These are phyloP conservation scores for Chaenogobius annularis DNA, from an alignment of 2,113 vertebrate species.

Conservation along the genomic window DNA sequence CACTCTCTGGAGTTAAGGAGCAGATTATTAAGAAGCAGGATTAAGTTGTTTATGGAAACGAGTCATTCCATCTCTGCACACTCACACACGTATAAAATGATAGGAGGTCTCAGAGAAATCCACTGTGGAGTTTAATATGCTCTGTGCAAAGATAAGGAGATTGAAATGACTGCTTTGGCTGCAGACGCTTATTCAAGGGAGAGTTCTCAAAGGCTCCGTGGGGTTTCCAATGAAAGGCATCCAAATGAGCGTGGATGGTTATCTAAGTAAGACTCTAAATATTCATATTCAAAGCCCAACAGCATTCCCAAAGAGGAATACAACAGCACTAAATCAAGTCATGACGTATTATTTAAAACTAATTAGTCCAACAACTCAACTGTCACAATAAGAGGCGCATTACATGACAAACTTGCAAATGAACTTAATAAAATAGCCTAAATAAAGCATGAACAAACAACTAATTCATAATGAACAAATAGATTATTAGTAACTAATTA, in stretches of 20 bases:
- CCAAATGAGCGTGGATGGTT: constrained; percentile 58
- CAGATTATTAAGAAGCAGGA: constrained; percentile 35
- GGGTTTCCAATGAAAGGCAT: constrained; percentile 59
- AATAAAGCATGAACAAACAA: too few relatives aligned
- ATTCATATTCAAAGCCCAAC: constrained; percentile 61
- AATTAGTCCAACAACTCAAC: constrained; percentile 52
- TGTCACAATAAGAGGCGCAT: constrained; percentile 26
- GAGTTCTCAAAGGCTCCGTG: constrained; percentile 55
- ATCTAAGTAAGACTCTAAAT: constrained; percentile 57
- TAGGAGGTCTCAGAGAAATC: constrained; percentile 5
- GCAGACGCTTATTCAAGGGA: constrained; percentile 56
- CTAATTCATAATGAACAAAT: too few relatives aligned
- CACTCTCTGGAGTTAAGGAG: constrained; percentile 42
- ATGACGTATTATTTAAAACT: constrained; percentile 58
- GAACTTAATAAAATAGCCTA: too few relatives aligned
- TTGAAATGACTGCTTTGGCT: constrained; percentile 45
- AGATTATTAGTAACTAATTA: too few relatives aligned
- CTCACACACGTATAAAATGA: background rate
- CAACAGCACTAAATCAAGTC: constrained; percentile 50
- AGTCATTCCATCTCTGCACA: constrained; percentile 37
- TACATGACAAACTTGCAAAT: background rate
- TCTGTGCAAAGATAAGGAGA: constrained; percentile 43
- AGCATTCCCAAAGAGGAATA: constrained; percentile 44
- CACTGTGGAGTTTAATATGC: constrained; percentile 13
- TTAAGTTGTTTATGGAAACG: constrained; percentile 53